Percentiles rank a stretch among this genome's conserved stretches.
Evolutionary conservation across 2,113 vertebrate species (phyloP).

Genomic region (Podocnemis expansa): DNA sequence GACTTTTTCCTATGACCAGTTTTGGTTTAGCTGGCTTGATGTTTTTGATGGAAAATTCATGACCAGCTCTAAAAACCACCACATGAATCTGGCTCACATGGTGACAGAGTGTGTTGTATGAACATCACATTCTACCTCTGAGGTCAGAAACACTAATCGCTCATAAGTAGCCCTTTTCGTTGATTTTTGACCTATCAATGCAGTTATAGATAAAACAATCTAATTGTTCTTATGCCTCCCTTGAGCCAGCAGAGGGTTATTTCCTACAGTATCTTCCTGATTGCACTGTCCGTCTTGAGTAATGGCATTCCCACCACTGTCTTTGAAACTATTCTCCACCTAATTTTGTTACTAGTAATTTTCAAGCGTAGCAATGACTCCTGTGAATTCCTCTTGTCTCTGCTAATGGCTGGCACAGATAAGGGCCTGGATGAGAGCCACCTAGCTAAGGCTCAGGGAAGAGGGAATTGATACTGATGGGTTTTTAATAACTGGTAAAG

Average conservation of each 20-base stretch:
- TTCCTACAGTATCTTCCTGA: neutral
- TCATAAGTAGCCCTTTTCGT: neutral
- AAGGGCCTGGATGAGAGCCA: neutral
- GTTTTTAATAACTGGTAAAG: neutral
- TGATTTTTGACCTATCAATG: neutral
- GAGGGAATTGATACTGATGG: neutral
- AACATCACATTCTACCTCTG: neutral
- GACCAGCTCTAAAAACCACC: too few relatives aligned
- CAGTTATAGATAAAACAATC: neutral
- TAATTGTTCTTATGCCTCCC: neutral
- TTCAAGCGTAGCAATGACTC: neutral
- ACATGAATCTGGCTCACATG: too few relatives aligned
- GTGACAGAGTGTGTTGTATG: too few relatives aligned
- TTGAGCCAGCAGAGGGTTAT: neutral
- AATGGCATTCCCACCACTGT: neutral
- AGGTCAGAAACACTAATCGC: neutral
- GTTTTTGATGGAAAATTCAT: too few relatives aligned
- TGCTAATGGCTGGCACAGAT: neutral
- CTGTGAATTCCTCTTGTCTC: neutral
- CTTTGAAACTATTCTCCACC: neutral
- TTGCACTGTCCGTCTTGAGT: neutral
- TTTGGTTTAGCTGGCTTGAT: too few relatives aligned
- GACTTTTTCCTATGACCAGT: too few relatives aligned
- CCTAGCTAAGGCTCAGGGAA: neutral
- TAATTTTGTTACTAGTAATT: neutral